These are phyloP conservation scores for Psilopsiagon aurifrons DNA, from an alignment of 2,113 vertebrate species.

Conservation along the genomic window DNA sequence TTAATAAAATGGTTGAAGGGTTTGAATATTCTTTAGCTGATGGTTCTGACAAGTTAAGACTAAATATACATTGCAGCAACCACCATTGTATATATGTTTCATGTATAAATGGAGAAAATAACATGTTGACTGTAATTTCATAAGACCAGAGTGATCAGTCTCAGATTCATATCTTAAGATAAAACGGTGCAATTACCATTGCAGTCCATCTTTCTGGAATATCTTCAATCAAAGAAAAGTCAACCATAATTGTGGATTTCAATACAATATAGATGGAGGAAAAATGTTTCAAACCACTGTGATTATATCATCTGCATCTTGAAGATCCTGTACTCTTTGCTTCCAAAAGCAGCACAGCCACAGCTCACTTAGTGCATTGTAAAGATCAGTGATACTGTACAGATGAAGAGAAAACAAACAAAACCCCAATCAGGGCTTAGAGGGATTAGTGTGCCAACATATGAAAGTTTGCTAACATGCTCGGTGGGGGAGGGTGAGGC, in stretches of 20 bases:
- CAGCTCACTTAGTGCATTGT: neutral
- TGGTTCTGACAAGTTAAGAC: constrained; percentile 56
- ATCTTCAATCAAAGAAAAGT: constrained; percentile 74
- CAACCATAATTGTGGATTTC: constrained; percentile 75
- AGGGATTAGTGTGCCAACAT: neutral
- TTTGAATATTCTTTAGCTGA: neutral
- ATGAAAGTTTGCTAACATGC: neutral
- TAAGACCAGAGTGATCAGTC: constrained; percentile 65
- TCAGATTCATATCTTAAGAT: constrained; percentile 69
- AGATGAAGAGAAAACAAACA: constrained; percentile 44
- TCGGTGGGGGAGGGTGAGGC: neutral
- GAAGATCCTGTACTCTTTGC: neutral
- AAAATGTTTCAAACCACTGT: constrained; percentile 63
- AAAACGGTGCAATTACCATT: constrained; percentile 63
- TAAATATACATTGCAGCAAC: constrained; percentile 28
- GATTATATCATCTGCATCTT: constrained; percentile 71
- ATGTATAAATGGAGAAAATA: constrained; percentile 70
- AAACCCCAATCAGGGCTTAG: neutral
- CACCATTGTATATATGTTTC: constrained; percentile 56
- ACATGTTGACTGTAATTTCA: constrained; percentile 71
- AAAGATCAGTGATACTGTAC: neutral
- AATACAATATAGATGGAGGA: constrained; percentile 64
- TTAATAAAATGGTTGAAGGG: constrained; percentile 42
- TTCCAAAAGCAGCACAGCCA: constrained; percentile 6
- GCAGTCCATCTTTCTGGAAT: constrained; percentile 75